Evolutionary conservation across 2,888 invertebrate genomes (phyloP), one percentile per base, ranked within the genome.

Genomic region (Lasioglossum vierecki): DNA sequence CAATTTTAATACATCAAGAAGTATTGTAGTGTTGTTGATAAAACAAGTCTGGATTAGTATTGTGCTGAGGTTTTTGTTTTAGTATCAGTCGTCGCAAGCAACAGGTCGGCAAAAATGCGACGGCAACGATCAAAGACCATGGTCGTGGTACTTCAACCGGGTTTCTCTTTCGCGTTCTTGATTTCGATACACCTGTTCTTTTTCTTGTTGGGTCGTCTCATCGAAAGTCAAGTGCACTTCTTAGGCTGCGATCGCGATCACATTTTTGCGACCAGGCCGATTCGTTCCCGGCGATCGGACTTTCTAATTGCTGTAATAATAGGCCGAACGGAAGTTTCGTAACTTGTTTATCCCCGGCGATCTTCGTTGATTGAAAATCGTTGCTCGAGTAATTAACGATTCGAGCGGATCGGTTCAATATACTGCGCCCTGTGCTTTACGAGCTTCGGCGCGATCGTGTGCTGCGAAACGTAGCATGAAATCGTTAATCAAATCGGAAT

Each of bases 171-270:
- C 74, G 77, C 75, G 83, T 80, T 85, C 70, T 57, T 72, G 46
- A 84, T 84, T 80, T 78, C 85, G 77, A 57, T 66, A 82, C 72
- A 57, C 83, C 75, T 46, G 85, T 85, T 85, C 79, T 80, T 77
- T 66, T n/a, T 63, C 60, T 39, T 6, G 30, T 6, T 15, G 63
- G n/a, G 15, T 49, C 30, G 60, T 18, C 26, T 15, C 79, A 44
- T 66, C 77, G 71, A 76, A 77, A 84, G 76, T 84, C 78, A 79
- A 82, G 82, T 76, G 41, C 84, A 79, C 46, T 84, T 84, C 74
- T 78, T 68, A 66, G n/a, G 66, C 71, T 15, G 57, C 46, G 85
- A 63, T 39, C 77, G 76, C 46, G 79, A 76, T 79, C 76, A 68
- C 26, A 74, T 63, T 81, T 83, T 76, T 57, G 53, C 60, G 63